phyloP scores from a whole-genome alignment of 2,113 vertebrate genomes.

The Engystomops pustulosus region DNA sequence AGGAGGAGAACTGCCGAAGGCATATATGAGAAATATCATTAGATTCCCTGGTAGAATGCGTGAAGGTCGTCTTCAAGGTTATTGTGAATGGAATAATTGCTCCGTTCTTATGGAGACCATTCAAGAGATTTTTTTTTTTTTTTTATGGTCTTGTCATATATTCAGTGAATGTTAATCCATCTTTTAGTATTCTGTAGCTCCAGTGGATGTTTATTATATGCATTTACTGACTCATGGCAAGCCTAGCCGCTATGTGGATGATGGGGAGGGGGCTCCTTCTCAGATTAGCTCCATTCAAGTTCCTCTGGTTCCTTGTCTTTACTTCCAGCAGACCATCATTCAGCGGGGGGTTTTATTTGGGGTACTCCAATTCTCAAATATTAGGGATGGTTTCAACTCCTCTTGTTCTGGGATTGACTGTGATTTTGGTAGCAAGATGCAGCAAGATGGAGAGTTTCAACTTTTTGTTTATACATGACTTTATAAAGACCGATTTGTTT shows the following conservation, averaged over 20 bases:
- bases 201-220: background rate
- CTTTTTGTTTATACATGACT: too few species aligned
- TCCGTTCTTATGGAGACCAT: background rate
- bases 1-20: slow-evolving; percentile 12
- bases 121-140: background rate
- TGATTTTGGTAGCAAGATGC: too few species aligned
- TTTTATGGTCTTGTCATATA: background rate
- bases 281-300: background rate
- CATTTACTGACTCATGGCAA: background rate
- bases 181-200: background rate
- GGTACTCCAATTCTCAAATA: too few species aligned
- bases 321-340: too few species aligned
- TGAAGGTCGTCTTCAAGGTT: slow-evolving; percentile 3
- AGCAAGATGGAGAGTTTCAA: too few species aligned
- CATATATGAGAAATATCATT: slow-evolving; percentile 32
- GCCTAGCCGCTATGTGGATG: background rate
- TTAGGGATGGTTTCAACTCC: too few species aligned
- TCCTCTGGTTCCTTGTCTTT: background rate
- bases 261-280: background rate
- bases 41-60: background rate
- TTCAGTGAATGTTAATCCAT: background rate
- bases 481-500: too few species aligned
- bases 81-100: slow-evolving; percentile 27
- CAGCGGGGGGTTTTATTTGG: background rate
- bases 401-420: too few species aligned